Evolutionary conservation across 2,797 vertebrate genomes (phyloP).

Genomic region (Pseudochirops cupreus): DNA sequence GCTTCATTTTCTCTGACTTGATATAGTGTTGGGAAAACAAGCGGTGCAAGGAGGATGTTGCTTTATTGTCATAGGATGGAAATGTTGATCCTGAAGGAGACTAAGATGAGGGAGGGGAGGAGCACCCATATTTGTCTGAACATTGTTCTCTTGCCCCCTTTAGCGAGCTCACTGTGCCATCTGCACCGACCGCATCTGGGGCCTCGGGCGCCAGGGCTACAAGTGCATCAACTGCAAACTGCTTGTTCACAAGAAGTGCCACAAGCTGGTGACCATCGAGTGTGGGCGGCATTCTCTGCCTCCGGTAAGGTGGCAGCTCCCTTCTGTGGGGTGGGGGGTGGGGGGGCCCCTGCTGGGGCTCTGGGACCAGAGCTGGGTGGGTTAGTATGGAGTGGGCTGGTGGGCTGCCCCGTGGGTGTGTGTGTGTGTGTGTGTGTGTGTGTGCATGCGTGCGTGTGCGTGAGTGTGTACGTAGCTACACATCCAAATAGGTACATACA

Average conservation of each 20-base stretch:
- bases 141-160: slow-evolving; percentile 51
- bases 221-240: slow-evolving; percentile 99
- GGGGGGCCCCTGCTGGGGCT: too few species aligned
- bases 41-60: not conserved
- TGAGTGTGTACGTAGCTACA: not conserved
- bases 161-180: slow-evolving; percentile 99
- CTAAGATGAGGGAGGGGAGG: slow-evolving; percentile 13
- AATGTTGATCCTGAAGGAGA: slow-evolving; percentile 11
- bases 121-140: not conserved
- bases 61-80: not conserved
- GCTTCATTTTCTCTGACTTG: slow-evolving; percentile 29
- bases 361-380: not conserved
- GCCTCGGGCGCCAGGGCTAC: slow-evolving; percentile 97
- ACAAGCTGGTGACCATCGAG: slow-evolving; percentile 95
- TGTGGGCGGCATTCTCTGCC: slow-evolving; percentile 91
- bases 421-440: too few species aligned
- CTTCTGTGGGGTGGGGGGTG: too few species aligned
- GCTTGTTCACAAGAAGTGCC: slow-evolving; percentile 99
- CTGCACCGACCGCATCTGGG: slow-evolving; percentile 99
- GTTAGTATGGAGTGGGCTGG: too few species aligned
- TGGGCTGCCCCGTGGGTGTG: too few species aligned
- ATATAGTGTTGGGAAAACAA: slow-evolving; percentile 48
- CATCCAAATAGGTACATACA: not conserved
- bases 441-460: too few species aligned
- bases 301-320: slow-evolving; percentile 83